A percentile compares a stretch with the other conserved stretches of the same genome.
Conservation (phyloP, 2,113 vertebrate genomes). For the Atherinomorus stipes region DNA sequence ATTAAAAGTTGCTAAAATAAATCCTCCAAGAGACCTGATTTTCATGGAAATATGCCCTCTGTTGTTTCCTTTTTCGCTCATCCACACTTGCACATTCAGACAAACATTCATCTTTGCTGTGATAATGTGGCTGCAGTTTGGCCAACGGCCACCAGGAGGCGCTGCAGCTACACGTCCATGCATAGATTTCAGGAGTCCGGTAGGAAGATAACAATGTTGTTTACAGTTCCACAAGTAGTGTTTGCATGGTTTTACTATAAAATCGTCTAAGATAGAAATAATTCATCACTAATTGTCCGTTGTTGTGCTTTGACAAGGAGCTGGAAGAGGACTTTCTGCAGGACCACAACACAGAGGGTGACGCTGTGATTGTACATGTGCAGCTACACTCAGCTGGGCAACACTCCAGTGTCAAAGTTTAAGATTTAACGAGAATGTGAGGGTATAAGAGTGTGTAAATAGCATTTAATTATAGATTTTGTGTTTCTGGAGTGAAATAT, state of each 20-base stretch:
- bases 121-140: constrained; percentile 10
- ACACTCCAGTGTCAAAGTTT: constrained; percentile 6
- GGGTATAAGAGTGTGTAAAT: too few relatives aligned
- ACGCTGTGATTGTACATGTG: neutral
- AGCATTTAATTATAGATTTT: neutral
- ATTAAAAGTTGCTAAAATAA: constrained; percentile 57
- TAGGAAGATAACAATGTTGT: neutral
- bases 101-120: constrained; percentile 5
- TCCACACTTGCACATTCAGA: neutral
- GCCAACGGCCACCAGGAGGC: constrained; percentile 51
- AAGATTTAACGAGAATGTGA: too few relatives aligned
- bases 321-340: neutral
- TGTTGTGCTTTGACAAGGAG: constrained; percentile 12
- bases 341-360: constrained; percentile 15
- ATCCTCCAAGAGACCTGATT: constrained; percentile 45
- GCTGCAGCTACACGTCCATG: constrained; percentile 26
- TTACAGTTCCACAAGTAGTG: neutral
- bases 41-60: constrained; percentile 22
- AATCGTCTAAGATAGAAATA: neutral
- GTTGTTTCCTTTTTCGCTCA: neutral
- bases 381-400: constrained; percentile 19
- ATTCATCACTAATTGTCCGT: constrained; percentile 13
- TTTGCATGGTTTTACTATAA: neutral
- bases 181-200: neutral
- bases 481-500: too few relatives aligned